Evolutionary conservation across 2,888 invertebrate genomes (phyloP).

Genomic region (Torymus texanus): DNA sequence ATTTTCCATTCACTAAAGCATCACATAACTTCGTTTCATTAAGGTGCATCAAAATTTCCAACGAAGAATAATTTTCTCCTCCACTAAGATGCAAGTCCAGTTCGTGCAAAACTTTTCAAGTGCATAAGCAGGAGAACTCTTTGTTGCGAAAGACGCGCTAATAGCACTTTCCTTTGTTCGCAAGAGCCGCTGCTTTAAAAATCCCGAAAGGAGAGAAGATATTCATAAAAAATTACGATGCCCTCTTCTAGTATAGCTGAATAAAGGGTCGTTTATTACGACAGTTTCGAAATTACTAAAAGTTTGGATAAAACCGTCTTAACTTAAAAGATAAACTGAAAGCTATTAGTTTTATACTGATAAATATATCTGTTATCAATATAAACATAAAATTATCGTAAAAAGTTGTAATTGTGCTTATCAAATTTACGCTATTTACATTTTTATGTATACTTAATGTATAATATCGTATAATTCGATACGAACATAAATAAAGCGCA

Average conservation of each 20-base stretch:
- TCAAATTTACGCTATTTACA: too few species aligned
- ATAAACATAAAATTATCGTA: too few species aligned
- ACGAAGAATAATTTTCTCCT: conserved; percentile 3
- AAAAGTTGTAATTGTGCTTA: too few species aligned
- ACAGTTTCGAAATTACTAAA: not conserved
- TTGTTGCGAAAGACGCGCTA: conserved; percentile 41
- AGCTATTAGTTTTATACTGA: too few species aligned
- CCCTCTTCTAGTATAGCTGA: not conserved
- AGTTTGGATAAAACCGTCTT: not conserved
- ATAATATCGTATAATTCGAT: too few species aligned
- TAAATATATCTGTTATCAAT: too few species aligned
- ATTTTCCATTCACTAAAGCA: not conserved
- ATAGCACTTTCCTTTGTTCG: conserved; percentile 43
- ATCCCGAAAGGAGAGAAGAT: conserved; percentile 17
- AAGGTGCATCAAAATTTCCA: not conserved
- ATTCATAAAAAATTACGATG: conserved; percentile 33
- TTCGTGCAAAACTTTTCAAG: conserved; percentile 26
- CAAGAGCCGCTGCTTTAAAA: conserved; percentile 14
- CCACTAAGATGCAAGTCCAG: conserved; percentile 4
- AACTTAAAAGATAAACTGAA: too few species aligned
- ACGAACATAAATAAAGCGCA: too few species aligned
- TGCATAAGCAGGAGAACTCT: conserved; percentile 14
- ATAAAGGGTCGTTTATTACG: conserved; percentile 1
- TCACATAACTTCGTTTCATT: not conserved
- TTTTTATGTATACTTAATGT: too few species aligned